Evolutionary conservation across 2,113 vertebrate species (phyloP).

Genomic region (Burhinus oedicnemus): DNA sequence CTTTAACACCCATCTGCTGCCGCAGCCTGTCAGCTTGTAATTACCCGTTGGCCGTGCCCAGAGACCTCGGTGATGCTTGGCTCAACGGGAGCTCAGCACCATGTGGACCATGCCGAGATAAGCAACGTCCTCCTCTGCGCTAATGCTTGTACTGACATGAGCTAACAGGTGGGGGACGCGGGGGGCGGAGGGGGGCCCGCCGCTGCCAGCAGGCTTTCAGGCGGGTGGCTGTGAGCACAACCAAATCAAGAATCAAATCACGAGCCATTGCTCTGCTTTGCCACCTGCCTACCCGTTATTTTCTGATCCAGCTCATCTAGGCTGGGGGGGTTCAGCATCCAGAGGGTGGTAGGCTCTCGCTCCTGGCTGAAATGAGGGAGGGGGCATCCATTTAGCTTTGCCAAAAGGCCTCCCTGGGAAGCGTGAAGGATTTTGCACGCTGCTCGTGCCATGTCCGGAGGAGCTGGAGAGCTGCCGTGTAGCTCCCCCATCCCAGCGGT

Average conservation of each 20-base stretch:
- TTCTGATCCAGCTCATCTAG: neutral
- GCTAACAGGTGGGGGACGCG: neutral
- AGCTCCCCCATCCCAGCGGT: fast-evolving
- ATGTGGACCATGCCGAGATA: fast-evolving
- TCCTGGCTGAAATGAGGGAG: neutral
- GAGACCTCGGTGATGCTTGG: fast-evolving
- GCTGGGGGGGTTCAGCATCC: neutral
- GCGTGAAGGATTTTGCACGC: fast-evolving
- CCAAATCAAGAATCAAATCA: neutral
- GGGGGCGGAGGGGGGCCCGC: neutral
- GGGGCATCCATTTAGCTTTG: neutral
- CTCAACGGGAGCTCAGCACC: neutral
- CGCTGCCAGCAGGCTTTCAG: neutral
- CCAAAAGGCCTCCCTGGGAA: neutral
- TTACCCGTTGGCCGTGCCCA: neutral
- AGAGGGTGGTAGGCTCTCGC: fast-evolving
- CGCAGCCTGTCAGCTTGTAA: fast-evolving
- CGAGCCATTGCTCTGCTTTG: neutral
- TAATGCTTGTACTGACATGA: no score
- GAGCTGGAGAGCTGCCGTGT: neutral
- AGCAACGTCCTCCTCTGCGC: neutral
- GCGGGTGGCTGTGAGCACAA: neutral
- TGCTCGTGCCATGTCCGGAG: neutral
- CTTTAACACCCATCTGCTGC: neutral
- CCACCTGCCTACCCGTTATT: neutral